Conservation (phyloP, 2,797 vertebrate species). For the Gallinago solitaria region DNA sequence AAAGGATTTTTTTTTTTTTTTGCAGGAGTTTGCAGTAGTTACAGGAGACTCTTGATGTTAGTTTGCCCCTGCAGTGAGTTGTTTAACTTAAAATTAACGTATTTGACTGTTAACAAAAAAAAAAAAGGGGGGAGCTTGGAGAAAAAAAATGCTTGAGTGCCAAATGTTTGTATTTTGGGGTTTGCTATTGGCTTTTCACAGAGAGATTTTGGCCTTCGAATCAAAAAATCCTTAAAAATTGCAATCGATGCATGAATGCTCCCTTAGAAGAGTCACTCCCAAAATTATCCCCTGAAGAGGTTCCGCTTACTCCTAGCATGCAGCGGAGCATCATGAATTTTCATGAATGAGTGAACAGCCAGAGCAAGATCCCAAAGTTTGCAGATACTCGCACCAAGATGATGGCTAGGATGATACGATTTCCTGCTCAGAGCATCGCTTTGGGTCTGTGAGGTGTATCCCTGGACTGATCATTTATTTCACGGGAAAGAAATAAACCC, state of each 20-base stretch:
- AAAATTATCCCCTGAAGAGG: not conserved
- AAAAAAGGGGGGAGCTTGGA: not conserved
- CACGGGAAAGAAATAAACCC: not conserved
- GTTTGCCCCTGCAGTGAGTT: not conserved
- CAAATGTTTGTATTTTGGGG: not conserved
- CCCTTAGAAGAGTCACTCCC: not conserved
- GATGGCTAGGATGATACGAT: not conserved
- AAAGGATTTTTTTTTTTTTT: not conserved
- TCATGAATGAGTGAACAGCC: slow-evolving; percentile 24
- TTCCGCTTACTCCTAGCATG: not conserved
- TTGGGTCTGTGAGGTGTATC: not conserved
- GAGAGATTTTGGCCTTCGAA: not conserved
- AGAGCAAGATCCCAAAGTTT: not conserved
- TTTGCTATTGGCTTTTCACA: not conserved
- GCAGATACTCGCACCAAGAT: not conserved
- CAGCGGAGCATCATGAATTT: slow-evolving; percentile 1
- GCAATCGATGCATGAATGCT: not conserved
- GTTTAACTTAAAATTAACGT: not conserved
- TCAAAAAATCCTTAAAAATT: not conserved
- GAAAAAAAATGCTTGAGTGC: not conserved
- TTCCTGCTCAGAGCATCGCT: not conserved
- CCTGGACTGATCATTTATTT: not conserved
- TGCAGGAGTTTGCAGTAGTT: not conserved
- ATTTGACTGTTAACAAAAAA: not conserved
- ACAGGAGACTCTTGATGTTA: not conserved